Evolutionary conservation across 2,113 vertebrate species (phyloP), one percentile per base, ranked within the genome.

Genomic region (Elgaria multicarinata): DNA sequence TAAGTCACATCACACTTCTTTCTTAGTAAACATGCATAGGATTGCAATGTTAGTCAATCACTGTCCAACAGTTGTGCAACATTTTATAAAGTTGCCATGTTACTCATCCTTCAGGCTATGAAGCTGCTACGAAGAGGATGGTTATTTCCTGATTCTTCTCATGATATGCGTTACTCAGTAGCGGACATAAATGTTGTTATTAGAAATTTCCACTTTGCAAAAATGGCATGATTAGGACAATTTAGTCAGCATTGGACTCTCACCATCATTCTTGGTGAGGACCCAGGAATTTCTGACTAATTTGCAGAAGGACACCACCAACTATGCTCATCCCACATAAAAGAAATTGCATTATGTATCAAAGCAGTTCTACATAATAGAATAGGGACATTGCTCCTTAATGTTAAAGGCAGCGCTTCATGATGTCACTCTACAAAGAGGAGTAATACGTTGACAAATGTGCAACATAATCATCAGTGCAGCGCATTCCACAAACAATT

Each of bases 211-310:
- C 31, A 89, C 84, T 86, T 81, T 64, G n/a, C 46, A 64, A 50
- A 80, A 88, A 88, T n/a, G 69, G 42, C 24, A 46, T 83, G 20
- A 39, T 7, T 33, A 58, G 6, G 0, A 3, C 24, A 53, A 31
- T 42, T 85, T 74, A 85, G 44, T 20, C 13, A 87, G 74, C 76
- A 66, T 67, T 46, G 62, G 0, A 42, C 53, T 81, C 31, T 50
- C 31, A 28, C 81, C n/a, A 75, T 78, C 82, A 2, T 71, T 89
- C 46, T 80, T 75, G 66, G 1, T 64, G 58, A 83, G 26, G 46
- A 75, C 71, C 7, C n/a, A 77, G 80, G 71, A 91, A 91, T 46
- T 22, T 83, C n/a, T 87, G 82, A 90, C 50, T 85, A 90, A 90
- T 26, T 66, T 87, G 88, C 28, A 83, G n/a, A 81, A 39, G 77